These are phyloP conservation scores for Oenanthe melanoleuca DNA, from an alignment of 2,113 vertebrate genomes.

Conservation along the genomic window DNA sequence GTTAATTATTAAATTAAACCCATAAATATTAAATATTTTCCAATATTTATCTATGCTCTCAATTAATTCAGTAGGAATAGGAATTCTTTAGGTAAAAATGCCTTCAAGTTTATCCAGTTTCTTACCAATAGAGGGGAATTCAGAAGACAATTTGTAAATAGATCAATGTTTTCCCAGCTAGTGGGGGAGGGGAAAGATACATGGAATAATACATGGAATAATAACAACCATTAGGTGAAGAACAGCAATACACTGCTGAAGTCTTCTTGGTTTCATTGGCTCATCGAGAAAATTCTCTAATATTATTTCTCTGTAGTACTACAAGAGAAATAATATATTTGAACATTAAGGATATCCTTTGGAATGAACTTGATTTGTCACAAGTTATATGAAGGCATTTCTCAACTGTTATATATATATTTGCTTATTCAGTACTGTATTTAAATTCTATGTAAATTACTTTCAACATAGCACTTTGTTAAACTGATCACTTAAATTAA, in stretches of 20 bases:
- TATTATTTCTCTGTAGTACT: not conserved
- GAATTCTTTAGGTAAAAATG: not conserved
- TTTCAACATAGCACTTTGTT: not conserved
- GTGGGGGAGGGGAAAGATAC: not conserved
- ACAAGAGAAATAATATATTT: not conserved
- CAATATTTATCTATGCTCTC: not conserved
- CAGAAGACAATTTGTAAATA: not conserved
- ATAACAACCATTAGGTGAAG: not conserved
- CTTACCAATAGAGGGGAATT: not conserved
- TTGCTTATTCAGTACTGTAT: not conserved
- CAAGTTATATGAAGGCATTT: not conserved
- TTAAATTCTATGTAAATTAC: not conserved
- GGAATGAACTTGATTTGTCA: not conserved
- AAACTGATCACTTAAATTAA: not conserved
- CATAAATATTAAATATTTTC: no score
- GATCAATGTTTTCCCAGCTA: not conserved
- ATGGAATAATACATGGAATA: not conserved
- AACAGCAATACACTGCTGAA: not conserved
- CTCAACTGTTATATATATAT: not conserved
- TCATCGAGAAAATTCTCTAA: not conserved
- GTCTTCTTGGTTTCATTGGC: not conserved
- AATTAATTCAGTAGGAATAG: not conserved
- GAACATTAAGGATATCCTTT: not conserved
- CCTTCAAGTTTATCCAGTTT: not conserved
- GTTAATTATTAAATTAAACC: conserved; percentile 24